Evolutionary conservation across 2,888 invertebrate species (phyloP), one percentile per base, ranked within the genome.

Genomic region (Apamea monoglypha): DNA sequence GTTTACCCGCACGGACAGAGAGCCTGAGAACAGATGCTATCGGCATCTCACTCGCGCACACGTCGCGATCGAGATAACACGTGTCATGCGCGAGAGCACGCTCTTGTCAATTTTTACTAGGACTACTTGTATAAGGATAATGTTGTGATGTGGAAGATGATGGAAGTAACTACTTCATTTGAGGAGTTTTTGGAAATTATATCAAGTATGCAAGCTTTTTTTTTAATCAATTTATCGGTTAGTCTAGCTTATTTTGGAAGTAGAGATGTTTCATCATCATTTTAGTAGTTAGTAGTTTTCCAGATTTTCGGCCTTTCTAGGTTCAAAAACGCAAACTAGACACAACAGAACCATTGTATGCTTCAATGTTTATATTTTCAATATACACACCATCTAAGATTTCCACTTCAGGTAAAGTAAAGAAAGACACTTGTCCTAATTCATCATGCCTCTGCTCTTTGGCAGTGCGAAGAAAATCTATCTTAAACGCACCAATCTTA

Each of bases 21-120:
- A 90, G 91, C 95, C 94, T 96, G 96, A 94, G 96, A 96, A 96
- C 93, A 91, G 96, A 96, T 96, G 91, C 85, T 95, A 96, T 96
- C 95, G 83, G 81, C 85, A 85, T 91, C 93, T 92, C 93, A 90
- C 91, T 92, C 91, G 91, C 94, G 92, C 94, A 94, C 95, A 91
- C 94, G 94, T 92, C 91, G 89, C 91, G 94, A 94, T 93, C 81
- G 74, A 86, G 93, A 93, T 93, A 92, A 89, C 84, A 87, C 89
- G 87, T 86, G 88, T 87, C 91, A 90, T 89, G 90, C 88, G 85
- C 87, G 50, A 81, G 81, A 81, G 82, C 89, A 87, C 80, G 87
- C 78, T 86, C 89, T 84, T 86, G 89, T 89, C 90, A 87, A 89
- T 89, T 90, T 88, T 89, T 88, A 88, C 86, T 88, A 87, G 79